Conservation (phyloP, 2,888 invertebrate genomes). For the Galerucella pusilla region DNA sequence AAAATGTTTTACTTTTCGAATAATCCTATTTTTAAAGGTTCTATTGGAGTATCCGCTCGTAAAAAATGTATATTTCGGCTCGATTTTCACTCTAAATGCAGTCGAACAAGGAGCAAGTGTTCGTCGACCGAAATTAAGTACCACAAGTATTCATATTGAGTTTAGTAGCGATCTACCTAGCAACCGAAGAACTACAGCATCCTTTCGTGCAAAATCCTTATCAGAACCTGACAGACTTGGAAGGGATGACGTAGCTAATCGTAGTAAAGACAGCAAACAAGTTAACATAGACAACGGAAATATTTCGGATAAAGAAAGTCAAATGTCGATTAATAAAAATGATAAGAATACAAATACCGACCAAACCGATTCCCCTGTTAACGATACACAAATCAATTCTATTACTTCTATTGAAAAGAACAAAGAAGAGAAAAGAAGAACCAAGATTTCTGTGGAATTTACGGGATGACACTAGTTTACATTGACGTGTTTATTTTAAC, state of each 20-base stretch:
- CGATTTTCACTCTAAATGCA: constrained; percentile 79
- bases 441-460: background rate
- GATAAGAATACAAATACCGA: no score
- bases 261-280: no score
- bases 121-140: constrained; percentile 42
- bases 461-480: no score
- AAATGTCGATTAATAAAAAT: no score
- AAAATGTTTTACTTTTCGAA: background rate
- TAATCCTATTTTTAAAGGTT: constrained; percentile 62
- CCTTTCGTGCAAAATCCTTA: no score
- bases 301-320: no score
- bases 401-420: background rate
- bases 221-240: no score
- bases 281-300: no score
- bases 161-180: constrained; percentile 5
- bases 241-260: no score
- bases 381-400: background rate
- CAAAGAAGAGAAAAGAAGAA: background rate
- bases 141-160: constrained; percentile 6
- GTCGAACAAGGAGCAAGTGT: constrained; percentile 51
- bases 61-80: constrained; percentile 95
- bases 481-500: no score
- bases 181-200: background rate
- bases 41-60: constrained; percentile 93
- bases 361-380: background rate